Percentiles rank a stretch among this genome's conserved stretches.
phyloP scores from a whole-genome alignment of 2,888 invertebrate genomes.

The Cabera pusaria region DNA sequence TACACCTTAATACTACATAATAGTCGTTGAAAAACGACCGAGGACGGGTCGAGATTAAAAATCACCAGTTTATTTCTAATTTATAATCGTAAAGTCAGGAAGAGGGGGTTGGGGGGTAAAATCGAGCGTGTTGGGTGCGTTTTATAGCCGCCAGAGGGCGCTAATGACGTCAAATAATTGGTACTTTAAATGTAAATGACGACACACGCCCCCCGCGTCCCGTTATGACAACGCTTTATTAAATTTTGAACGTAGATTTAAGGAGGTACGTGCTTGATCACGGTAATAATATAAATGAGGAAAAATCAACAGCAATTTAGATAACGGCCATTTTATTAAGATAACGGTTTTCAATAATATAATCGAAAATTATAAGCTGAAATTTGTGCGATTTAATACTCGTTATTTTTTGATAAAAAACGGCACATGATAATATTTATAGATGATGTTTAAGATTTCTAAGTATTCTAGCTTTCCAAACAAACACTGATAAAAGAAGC shows the following conservation, averaged over 20 bases:
- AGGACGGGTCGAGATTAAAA: conserved; percentile 56
- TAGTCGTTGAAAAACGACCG: conserved; percentile 11
- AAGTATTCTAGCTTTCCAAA: too few relatives aligned
- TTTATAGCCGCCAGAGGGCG: conserved; percentile 76
- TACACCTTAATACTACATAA: conserved; percentile 4
- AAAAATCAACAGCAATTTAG: conserved; percentile 1
- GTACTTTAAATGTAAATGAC: conserved; percentile 83
- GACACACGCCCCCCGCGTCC: conserved; percentile 60
- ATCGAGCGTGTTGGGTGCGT: conserved; percentile 75
- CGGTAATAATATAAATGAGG: conserved; percentile 13
- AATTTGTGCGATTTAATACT: too few relatives aligned
- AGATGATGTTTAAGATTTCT: too few relatives aligned
- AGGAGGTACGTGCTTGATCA: conserved; percentile 30
- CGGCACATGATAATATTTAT: too few relatives aligned
- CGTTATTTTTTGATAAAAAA: too few relatives aligned
- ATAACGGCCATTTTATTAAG: too few relatives aligned
- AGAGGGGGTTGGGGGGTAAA: conserved; percentile 36
- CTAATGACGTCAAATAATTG: conserved; percentile 83
- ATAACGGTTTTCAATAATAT: too few relatives aligned
- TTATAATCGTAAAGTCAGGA: conserved; percentile 64
- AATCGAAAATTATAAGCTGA: too few relatives aligned
- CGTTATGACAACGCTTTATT: conserved; percentile 60
- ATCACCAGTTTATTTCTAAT: conserved; percentile 71
- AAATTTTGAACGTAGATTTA: conserved; percentile 63
- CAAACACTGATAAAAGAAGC: conserved; percentile 4